Evolutionary conservation across 2,113 vertebrate genomes (phyloP).

Genomic region (Henicopernis longicauda): DNA sequence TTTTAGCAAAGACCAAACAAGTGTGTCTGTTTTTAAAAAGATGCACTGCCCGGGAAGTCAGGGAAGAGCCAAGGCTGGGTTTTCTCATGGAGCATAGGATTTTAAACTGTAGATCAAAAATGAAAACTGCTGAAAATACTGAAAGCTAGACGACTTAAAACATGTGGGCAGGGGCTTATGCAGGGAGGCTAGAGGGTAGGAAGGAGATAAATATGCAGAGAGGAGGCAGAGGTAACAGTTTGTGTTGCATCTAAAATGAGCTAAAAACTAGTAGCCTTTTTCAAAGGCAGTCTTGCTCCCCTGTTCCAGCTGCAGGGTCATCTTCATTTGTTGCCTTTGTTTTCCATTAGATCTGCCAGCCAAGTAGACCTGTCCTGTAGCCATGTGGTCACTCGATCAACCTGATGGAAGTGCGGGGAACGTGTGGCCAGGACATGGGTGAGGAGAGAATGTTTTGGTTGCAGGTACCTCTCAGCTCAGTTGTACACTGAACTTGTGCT

Average conservation of each 20-base stretch:
- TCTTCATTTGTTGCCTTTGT: neutral
- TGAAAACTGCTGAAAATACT: neutral
- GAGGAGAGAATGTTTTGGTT: neutral
- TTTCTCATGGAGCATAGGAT: neutral
- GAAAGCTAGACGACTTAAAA: neutral
- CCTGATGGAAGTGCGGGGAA: neutral
- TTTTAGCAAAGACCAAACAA: neutral
- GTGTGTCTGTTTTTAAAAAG: neutral
- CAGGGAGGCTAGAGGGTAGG: neutral
- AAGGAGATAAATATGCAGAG: neutral
- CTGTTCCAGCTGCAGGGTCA: neutral
- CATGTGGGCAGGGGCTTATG: neutral
- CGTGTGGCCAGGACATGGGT: neutral
- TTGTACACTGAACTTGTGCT: neutral
- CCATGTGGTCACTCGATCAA: fast-evolving
- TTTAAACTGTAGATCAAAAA: neutral
- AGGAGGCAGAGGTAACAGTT: neutral
- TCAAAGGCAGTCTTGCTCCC: neutral
- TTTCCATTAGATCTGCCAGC: neutral
- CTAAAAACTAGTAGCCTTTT: neutral
- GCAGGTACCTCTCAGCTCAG: neutral
- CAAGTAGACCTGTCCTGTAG: neutral
- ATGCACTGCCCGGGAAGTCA: neutral
- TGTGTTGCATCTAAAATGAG: neutral
- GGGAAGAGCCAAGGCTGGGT: neutral